Conservation (phyloP, 2,888 invertebrate species). For the Cyclophora punctaria region DNA sequence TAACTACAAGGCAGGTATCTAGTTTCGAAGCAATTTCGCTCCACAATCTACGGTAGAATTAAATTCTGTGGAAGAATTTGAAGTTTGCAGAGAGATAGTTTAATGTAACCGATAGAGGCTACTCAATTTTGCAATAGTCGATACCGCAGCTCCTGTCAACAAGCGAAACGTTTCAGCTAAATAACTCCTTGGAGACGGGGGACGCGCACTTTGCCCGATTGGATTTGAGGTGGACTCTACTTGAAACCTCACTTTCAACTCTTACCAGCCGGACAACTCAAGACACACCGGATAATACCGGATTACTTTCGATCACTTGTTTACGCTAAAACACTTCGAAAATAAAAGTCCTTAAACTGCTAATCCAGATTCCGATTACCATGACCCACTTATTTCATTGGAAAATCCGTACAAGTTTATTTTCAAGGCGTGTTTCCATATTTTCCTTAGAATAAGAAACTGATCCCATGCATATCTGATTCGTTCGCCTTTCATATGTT, state of each 20-base stretch:
- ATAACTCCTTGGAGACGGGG: conserved; percentile 50
- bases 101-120: conserved; percentile 17
- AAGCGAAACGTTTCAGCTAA: conserved; percentile 62
- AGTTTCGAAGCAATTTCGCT: conserved; percentile 18
- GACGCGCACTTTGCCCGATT: conserved; percentile 65
- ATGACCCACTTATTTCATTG: conserved; percentile 4
- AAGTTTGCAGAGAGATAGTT: conserved; percentile 19
- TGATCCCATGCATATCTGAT: conserved; percentile 67
- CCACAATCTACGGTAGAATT: conserved; percentile 16
- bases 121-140: conserved; percentile 36
- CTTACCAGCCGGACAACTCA: conserved; percentile 17
- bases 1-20: conserved; percentile 28
- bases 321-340: no score
- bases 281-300: background rate
- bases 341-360: no score
- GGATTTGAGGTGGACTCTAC: conserved; percentile 56
- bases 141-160: conserved; percentile 48
- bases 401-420: conserved; percentile 38
- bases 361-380: no score
- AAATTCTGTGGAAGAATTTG: conserved; percentile 12
- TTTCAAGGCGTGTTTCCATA: conserved; percentile 49
- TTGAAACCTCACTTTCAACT: conserved; percentile 28
- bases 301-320: no score
- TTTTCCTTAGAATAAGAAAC: conserved; percentile 53
- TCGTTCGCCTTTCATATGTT: conserved; percentile 63